phyloP scores from a whole-genome alignment of 2,113 vertebrate genomes.

The Grallaria varia region DNA sequence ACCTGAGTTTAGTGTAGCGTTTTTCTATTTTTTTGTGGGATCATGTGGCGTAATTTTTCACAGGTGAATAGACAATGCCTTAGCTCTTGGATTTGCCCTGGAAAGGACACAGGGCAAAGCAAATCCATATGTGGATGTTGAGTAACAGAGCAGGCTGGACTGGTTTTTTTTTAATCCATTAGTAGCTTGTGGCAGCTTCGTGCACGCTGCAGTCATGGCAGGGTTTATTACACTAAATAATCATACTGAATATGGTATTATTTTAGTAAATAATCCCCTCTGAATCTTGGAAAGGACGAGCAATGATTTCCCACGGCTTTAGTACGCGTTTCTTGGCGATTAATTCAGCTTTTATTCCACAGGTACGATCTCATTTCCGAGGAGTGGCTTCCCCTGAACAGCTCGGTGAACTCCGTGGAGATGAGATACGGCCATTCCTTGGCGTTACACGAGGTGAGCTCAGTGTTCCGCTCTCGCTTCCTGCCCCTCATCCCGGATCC shows the following conservation, averaged over 20 bases:
- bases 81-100: neutral
- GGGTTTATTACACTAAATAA: neutral
- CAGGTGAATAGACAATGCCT: neutral
- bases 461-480: neutral
- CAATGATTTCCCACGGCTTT: neutral
- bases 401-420: conserved; percentile 81
- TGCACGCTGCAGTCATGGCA: neutral
- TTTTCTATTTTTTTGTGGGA: neutral
- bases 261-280: neutral
- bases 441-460: conserved; percentile 83
- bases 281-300: neutral
- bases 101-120: neutral
- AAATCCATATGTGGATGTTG: neutral
- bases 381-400: conserved; percentile 85
- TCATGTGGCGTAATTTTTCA: neutral
- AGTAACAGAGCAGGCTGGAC: neutral
- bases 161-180: neutral
- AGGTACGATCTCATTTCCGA: conserved; percentile 87
- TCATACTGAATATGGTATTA: neutral
- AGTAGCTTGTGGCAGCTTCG: neutral
- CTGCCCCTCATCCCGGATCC: neutral
- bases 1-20: neutral
- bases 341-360: neutral
- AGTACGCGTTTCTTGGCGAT: neutral
- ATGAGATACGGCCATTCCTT: conserved; percentile 92